Percentiles rank a stretch among this genome's conserved stretches.
phyloP scores from a whole-genome alignment of 1,140 invertebrate genomes.

The Bombus superbus region DNA sequence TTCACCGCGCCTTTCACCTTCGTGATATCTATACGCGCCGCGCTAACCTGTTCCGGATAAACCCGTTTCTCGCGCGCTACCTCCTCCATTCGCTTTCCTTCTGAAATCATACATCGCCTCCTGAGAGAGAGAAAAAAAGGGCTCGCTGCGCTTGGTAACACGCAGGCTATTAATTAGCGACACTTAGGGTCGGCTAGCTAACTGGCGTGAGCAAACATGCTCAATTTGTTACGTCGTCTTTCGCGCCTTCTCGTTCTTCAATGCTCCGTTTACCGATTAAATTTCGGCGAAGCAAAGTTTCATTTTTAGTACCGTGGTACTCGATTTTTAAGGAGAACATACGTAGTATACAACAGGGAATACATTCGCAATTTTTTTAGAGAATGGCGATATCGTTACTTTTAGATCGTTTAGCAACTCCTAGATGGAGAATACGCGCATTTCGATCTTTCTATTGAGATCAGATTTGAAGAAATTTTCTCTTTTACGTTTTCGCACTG shows the following conservation, averaged over 20 bases:
- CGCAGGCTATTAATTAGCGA: neutral
- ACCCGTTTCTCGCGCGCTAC: slow-evolving; percentile 53
- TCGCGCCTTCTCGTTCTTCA: neutral
- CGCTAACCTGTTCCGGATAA: slow-evolving; percentile 61
- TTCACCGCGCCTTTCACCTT: slow-evolving; percentile 73
- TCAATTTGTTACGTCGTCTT: neutral
- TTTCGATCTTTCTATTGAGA: neutral
- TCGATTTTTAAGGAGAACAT: neutral
- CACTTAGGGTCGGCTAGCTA: neutral
- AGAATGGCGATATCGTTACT: neutral
- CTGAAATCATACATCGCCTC: slow-evolving; percentile 2
- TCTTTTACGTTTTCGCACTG: neutral
- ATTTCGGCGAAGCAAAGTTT: neutral
- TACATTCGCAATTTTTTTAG: neutral
- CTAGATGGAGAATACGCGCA: neutral
- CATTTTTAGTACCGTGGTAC: neutral
- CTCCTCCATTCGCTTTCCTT: slow-evolving; percentile 56
- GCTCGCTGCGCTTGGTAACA: neutral
- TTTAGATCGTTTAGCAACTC: neutral
- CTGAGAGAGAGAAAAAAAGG: neutral
- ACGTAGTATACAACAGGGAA: neutral
- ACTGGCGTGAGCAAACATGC: neutral
- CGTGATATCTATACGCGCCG: slow-evolving; percentile 58
- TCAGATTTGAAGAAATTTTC: neutral
- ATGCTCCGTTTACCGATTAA: neutral